These are phyloP conservation scores for Beaufortia kweichowensis DNA, from an alignment of 2,113 vertebrate species.

Conservation along the genomic window DNA sequence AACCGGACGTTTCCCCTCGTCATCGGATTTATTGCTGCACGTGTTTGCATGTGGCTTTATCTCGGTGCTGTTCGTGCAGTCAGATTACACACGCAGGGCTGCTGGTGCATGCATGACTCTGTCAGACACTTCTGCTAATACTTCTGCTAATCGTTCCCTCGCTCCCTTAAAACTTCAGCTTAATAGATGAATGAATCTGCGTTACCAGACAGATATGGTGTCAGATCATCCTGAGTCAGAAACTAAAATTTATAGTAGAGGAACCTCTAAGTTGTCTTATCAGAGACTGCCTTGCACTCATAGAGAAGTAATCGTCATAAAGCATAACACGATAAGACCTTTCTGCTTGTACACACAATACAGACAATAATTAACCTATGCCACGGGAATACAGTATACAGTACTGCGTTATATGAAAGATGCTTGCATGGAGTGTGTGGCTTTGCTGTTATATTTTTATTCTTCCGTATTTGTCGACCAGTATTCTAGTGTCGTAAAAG, in stretches of 20 bases:
- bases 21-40: conserved; percentile 10
- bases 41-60: conserved; percentile 14
- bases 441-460: background rate
- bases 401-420: too few species aligned
- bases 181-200: conserved; percentile 28
- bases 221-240: conserved; percentile 22
- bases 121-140: background rate
- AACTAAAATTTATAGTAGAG: background rate
- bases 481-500: conserved; percentile 30
- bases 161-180: background rate
- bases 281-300: background rate
- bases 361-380: conserved; percentile 27
- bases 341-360: conserved; percentile 8
- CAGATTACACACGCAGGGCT: conserved; percentile 19
- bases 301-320: background rate
- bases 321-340: background rate
- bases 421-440: background rate
- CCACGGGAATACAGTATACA: background rate
- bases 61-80: conserved; percentile 5
- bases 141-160: conserved; percentile 11
- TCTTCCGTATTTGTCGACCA: conserved; percentile 25
- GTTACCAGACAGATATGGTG: conserved; percentile 22
- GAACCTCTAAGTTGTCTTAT: conserved; percentile 33
- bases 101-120: conserved; percentile 8
- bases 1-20: background rate